Percentiles rank a stretch among this genome's conserved stretches.
phyloP scores from a whole-genome alignment of 2,113 vertebrate genomes.

The Ammodytes marinus region DNA sequence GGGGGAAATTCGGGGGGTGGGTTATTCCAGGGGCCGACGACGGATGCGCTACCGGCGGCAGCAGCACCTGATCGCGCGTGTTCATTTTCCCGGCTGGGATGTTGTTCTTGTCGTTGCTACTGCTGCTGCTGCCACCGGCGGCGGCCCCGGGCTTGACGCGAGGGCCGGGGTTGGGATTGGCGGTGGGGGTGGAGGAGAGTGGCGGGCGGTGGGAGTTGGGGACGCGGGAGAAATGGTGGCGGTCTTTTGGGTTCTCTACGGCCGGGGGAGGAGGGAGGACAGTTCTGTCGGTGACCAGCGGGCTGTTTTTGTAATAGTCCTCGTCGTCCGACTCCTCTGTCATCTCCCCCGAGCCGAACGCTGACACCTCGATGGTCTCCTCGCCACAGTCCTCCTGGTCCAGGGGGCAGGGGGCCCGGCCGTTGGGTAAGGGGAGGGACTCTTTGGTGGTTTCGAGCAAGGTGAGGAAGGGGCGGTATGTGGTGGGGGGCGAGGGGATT shows the following conservation, averaged over 20 bases:
- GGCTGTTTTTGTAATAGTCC: slow-evolving; percentile 94
- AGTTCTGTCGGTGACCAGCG: slow-evolving; percentile 92
- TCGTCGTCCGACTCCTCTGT: slow-evolving; percentile 94
- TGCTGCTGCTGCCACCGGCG: slow-evolving; percentile 66
- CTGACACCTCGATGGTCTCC: slow-evolving; percentile 91
- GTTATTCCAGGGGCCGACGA: slow-evolving; percentile 89
- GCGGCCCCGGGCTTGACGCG: slow-evolving; percentile 71
- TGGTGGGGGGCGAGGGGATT: slow-evolving; percentile 91
- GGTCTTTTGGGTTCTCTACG: slow-evolving; percentile 82
- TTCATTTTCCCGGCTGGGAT: slow-evolving; percentile 94
- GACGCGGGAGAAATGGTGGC: slow-evolving; percentile 81
- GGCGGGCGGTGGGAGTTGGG: slow-evolving; percentile 83
- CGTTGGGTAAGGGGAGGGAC: slow-evolving; percentile 85
- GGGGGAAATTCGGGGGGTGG: slow-evolving; percentile 90
- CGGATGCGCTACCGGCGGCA: slow-evolving; percentile 86
- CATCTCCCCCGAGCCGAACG: slow-evolving; percentile 93
- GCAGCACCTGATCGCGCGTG: slow-evolving; percentile 90
- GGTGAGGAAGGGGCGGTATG: slow-evolving; percentile 91
- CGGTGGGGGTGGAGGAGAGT: slow-evolving; percentile 83
- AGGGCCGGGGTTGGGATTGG: slow-evolving; percentile 83
- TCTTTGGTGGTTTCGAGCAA: slow-evolving; percentile 91
- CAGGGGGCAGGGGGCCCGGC: slow-evolving; percentile 86
- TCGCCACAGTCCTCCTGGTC: slow-evolving; percentile 93
- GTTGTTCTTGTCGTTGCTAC: slow-evolving; percentile 75
- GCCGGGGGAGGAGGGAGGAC: slow-evolving; percentile 86